phyloP scores from a whole-genome alignment of 2,888 invertebrate species.

The Hirtodrosophila duncani region DNA sequence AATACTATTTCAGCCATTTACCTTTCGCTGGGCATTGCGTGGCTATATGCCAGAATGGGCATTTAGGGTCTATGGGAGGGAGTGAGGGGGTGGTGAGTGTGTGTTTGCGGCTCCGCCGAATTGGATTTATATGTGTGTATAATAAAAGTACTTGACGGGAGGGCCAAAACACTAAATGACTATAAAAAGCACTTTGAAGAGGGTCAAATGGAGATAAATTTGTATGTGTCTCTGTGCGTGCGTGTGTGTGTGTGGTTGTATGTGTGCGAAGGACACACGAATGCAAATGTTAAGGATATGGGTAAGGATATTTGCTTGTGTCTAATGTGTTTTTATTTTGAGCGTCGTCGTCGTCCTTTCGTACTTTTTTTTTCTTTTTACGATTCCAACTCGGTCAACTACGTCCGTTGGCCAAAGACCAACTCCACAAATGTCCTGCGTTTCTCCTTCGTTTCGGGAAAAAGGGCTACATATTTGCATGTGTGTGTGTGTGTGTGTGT shows the following conservation, averaged over 20 bases:
- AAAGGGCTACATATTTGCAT: slow-evolving; percentile 60
- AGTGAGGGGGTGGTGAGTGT: slow-evolving; percentile 18
- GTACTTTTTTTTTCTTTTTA: slow-evolving; percentile 70
- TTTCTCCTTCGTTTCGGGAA: slow-evolving; percentile 10
- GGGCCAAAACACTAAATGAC: slow-evolving; percentile 76
- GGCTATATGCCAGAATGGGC: too few species aligned
- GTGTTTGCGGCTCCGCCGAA: slow-evolving; percentile 56
- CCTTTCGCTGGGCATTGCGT: too few species aligned
- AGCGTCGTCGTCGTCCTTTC: slow-evolving; percentile 72
- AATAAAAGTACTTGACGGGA: slow-evolving; percentile 74
- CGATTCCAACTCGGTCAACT: slow-evolving; percentile 71
- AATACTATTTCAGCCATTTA: too few species aligned
- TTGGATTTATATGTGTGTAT: slow-evolving; percentile 74
- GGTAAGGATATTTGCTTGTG: slow-evolving; percentile 71
- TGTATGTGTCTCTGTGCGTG: slow-evolving; percentile 44
- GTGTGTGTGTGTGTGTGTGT: slow-evolving; percentile 25
- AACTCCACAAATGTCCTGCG: slow-evolving; percentile 48
- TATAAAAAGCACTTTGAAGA: slow-evolving; percentile 79
- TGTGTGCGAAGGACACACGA: slow-evolving; percentile 35
- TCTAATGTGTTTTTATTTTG: slow-evolving; percentile 73
- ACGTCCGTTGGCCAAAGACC: slow-evolving; percentile 53
- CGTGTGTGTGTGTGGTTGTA: slow-evolving; percentile 21
- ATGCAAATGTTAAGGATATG: too few species aligned
- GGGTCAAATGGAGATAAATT: slow-evolving; percentile 79
- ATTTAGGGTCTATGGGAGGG: too few species aligned